Percentiles rank a stretch among this genome's conserved stretches.
These are phyloP conservation scores for Tipula confusa DNA, from an alignment of 2,888 invertebrate species.

Conservation along the genomic window DNA sequence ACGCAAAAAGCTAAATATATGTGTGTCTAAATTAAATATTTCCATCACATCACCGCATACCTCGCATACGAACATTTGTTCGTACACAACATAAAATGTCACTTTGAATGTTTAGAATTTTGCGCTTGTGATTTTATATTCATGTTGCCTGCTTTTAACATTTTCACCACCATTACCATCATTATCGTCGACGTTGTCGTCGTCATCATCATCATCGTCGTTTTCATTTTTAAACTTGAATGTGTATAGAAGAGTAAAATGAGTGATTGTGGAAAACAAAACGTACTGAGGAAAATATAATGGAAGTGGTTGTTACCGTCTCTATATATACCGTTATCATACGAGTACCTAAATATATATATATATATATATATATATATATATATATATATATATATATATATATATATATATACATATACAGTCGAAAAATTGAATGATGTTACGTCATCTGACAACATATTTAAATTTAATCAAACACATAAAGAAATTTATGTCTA, in stretches of 20 bases:
- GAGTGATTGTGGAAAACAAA: background rate
- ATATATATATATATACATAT: too few relatives aligned
- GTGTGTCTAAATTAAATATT: background rate
- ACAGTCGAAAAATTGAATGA: too few relatives aligned
- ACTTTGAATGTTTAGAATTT: slow-evolving; percentile 9
- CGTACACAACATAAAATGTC: background rate
- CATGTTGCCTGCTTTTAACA: background rate
- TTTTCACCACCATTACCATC: background rate
- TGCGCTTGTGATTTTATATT: background rate
- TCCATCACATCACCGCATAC: background rate
- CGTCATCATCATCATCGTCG: background rate
- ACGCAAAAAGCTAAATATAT: background rate
- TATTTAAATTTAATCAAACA: background rate
- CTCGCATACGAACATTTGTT: background rate
- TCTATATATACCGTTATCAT: too few relatives aligned
- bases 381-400: too few relatives aligned
- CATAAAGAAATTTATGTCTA: background rate
- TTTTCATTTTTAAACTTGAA: background rate
- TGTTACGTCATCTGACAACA: background rate
- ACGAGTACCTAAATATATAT: too few relatives aligned
- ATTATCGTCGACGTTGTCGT: background rate
- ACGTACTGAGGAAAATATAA: background rate
- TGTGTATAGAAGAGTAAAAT: background rate
- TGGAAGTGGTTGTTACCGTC: background rate
- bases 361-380: too few relatives aligned